A percentile compares a stretch with the other conserved stretches of the same genome.
Conservation (phyloP, 2,797 vertebrate genomes). For the Acanthurus leucopareius region DNA sequence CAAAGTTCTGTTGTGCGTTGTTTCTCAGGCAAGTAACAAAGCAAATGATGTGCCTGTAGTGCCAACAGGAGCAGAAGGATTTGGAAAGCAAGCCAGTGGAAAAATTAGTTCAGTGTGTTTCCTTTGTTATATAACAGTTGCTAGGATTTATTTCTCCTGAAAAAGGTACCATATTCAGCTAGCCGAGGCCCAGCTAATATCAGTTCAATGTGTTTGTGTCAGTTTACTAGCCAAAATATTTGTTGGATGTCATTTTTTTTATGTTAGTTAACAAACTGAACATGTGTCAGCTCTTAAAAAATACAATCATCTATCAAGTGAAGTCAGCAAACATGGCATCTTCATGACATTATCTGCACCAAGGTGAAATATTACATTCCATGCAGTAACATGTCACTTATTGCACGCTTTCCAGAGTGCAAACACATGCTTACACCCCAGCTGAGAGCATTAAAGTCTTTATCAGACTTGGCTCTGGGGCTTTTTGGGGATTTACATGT, state of each 20-base stretch:
- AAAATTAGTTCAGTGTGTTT: slow-evolving; percentile 55
- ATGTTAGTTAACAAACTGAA: background rate
- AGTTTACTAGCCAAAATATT: background rate
- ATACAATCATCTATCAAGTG: slow-evolving; percentile 1
- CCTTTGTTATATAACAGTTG: slow-evolving; percentile 47
- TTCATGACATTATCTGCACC: slow-evolving; percentile 30
- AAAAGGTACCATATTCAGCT: slow-evolving; percentile 13
- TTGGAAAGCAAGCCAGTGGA: slow-evolving; percentile 49
- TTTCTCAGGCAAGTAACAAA: slow-evolving; percentile 60
- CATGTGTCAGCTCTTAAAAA: background rate
- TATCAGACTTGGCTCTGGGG: slow-evolving; percentile 50
- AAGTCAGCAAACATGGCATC: slow-evolving; percentile 13
- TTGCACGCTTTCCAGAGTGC: slow-evolving; percentile 29
- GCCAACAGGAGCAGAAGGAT: slow-evolving; percentile 33
- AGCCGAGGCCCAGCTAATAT: background rate
- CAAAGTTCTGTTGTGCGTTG: slow-evolving; percentile 30
- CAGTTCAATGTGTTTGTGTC: background rate
- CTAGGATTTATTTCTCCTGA: slow-evolving; percentile 19
- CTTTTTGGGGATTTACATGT: slow-evolving; percentile 46
- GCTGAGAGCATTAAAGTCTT: slow-evolving; percentile 43
- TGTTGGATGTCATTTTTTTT: background rate
- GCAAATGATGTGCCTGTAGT: slow-evolving; percentile 37
- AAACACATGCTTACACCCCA: slow-evolving; percentile 51
- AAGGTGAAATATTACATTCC: slow-evolving; percentile 42
- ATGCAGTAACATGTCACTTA: slow-evolving; percentile 39